Evolutionary conservation across 2,888 invertebrate species (phyloP).

Genomic region (Chrysolina oricalcia): DNA sequence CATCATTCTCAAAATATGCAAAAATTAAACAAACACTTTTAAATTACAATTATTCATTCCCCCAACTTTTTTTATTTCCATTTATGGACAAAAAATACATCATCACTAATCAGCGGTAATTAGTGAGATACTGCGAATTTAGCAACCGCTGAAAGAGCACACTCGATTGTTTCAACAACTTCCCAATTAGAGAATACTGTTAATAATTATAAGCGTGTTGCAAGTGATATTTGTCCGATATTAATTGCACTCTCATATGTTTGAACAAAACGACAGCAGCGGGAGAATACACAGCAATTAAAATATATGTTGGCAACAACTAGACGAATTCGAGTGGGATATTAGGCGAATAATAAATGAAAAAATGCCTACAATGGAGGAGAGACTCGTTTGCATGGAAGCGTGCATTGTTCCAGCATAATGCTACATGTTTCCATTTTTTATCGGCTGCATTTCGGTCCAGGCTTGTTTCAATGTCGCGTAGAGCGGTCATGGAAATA

Average conservation of each 20-base stretch:
- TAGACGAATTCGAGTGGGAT: conserved; percentile 8
- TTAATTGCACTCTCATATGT: conserved; percentile 4
- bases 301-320: conserved; percentile 18
- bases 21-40: too few species aligned
- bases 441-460: not conserved
- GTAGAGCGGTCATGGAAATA: not conserved
- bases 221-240: conserved; percentile 31
- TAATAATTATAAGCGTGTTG: conserved; percentile 22
- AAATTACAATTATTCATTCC: not conserved
- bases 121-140: conserved; percentile 28
- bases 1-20: too few species aligned
- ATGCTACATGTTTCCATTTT: not conserved
- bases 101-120: not conserved
- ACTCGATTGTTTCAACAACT: conserved; percentile 36
- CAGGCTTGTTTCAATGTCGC: not conserved
- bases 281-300: not conserved
- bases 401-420: not conserved
- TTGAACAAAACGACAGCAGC: conserved; percentile 3
- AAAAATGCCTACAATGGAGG: not conserved
- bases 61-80: not conserved
- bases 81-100: not conserved
- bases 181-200: conserved; percentile 41
- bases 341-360: conserved; percentile 8
- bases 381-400: not conserved
- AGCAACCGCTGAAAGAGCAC: conserved; percentile 32